Conservation (phyloP, 2,888 invertebrate genomes). For the Fabriciana adippe region DNA sequence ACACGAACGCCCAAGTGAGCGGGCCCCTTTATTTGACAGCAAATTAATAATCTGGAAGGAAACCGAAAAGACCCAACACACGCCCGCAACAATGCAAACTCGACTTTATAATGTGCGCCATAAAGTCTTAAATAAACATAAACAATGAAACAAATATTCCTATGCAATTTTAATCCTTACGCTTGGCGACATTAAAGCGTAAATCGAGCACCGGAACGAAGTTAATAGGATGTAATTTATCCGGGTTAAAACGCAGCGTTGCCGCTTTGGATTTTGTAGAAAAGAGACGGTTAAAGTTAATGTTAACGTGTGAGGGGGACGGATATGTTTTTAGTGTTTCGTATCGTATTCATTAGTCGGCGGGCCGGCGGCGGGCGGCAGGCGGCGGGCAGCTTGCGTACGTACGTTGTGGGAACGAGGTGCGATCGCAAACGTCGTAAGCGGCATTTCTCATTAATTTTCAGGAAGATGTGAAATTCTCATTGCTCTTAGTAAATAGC, state of each 20-base stretch:
- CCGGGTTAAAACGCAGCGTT: conserved; percentile 76
- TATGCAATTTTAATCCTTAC: conserved; percentile 79
- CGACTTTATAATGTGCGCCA: conserved; percentile 67
- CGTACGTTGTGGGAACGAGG: conserved; percentile 64
- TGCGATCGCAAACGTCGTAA: conserved; percentile 73
- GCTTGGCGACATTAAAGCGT: conserved; percentile 71
- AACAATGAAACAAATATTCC: conserved; percentile 57
- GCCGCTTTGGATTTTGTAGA: conserved; percentile 72
- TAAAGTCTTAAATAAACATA: conserved; percentile 72
- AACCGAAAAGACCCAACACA: conserved; percentile 69
- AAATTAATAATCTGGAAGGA: conserved; percentile 76
- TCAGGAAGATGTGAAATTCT: conserved; percentile 75
- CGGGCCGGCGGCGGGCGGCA: conserved; percentile 47
- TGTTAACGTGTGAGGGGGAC: conserved; percentile 55
- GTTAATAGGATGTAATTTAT: conserved; percentile 82
- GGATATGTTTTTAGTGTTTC: conserved; percentile 66
- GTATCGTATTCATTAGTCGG: conserved; percentile 68
- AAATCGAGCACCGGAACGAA: conserved; percentile 76
- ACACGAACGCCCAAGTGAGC: conserved; percentile 82
- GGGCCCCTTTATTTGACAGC: conserved; percentile 82
- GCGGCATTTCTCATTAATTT: conserved; percentile 78
- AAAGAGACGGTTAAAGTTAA: conserved; percentile 54
- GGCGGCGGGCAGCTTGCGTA: conserved; percentile 58
- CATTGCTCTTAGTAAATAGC: conserved; percentile 68
- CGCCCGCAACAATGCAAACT: conserved; percentile 59